Evolutionary conservation across 2,888 invertebrate genomes (phyloP), one percentile per base, ranked within the genome.

Genomic region (Ptilodon capucinus): DNA sequence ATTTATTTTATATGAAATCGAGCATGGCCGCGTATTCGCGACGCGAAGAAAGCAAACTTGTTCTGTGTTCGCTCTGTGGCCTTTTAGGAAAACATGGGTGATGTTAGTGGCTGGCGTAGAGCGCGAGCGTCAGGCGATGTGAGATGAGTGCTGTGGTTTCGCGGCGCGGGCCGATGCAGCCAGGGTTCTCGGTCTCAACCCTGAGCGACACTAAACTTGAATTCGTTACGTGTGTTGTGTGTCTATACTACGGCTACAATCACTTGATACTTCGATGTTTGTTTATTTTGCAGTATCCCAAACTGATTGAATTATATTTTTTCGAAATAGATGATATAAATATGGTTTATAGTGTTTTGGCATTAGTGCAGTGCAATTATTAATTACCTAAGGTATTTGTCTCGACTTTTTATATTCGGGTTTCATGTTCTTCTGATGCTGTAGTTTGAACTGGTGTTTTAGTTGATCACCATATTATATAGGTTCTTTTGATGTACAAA

Each of bases 1-100:
- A 84, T 87, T 85, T 84, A 85, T 83, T 84, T 84, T 79, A 76
- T 80, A 83, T 82, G 80, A 84, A 84, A 84, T 83, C 78, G 81
- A 80, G 79, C 81, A 78, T 79, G 62, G 71, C 66, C 64, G 60
- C 64, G 72, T 72, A 71, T 74, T 74, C 64, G 71, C 70, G 70
- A 73, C 68, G 67, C 66, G 68, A 67, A 71, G 68, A 70, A 68
- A 66, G 64, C 52, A 63, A 71, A 71, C 68, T 72, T 71, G 44
- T 54, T 44, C 54, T 50, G 48, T 47, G 44, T 61, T 58, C 47
- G 59, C 58, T 58, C 64, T 45, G 60, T 45, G 51, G 42, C 50
- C 57, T 56, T 56, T 51, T 44, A 46, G 44, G 44, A 40, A 49
- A 48, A 48, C 41, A 40, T 42, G 18, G 51, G 45, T 53, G 49